Evolutionary conservation across 1,140 invertebrate genomes (phyloP), one percentile per base, ranked within the genome.

Genomic region (Trachymyrmex septentrionalis): DNA sequence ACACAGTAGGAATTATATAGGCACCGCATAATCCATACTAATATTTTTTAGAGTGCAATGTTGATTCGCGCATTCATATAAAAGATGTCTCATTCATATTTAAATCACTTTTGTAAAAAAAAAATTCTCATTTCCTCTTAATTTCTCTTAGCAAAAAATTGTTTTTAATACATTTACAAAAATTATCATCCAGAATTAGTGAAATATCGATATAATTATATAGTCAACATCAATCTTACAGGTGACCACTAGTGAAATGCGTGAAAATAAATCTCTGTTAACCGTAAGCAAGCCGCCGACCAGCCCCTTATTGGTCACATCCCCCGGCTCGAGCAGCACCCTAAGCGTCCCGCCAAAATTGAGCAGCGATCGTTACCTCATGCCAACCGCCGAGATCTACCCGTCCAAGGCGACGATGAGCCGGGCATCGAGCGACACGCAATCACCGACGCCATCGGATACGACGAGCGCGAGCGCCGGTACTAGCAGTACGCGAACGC

Each of bases 351-450:
- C 71, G 34, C 87, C 88, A 0, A 84, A 84, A 44, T 21, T 67
- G 30, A 82, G n/a, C 16, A 88, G 87, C 71, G 87, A 88, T 7
- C 88, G 90, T 61, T 92, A 80, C 9, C 86, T 92, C 10, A 76
- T 90, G 53, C 92, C 91, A 10, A 86, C 91, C 55, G 71, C 86
- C 19, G 87, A 92, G 76, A 88, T 93, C 12, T 87, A 91, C 72
- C 92, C 92, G 69, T 92, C 92, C 80, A 94, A 94, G 64, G 93
- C 94, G 34, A 92, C 88, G 9, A 89, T 90, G 66, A 90, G 81
- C 64, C 86, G 88, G 27, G 80, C 86, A 53, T 91, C 91, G 14
- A 87, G 82, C 72, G 88, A 87, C 12, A 86, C 78, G 21, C 88
- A 92, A 38, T 91, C 91, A 10, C 84, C 87, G 9, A 87, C 89